These are phyloP conservation scores for Tortrix viridana DNA, from an alignment of 2,888 invertebrate species.

Conservation along the genomic window DNA sequence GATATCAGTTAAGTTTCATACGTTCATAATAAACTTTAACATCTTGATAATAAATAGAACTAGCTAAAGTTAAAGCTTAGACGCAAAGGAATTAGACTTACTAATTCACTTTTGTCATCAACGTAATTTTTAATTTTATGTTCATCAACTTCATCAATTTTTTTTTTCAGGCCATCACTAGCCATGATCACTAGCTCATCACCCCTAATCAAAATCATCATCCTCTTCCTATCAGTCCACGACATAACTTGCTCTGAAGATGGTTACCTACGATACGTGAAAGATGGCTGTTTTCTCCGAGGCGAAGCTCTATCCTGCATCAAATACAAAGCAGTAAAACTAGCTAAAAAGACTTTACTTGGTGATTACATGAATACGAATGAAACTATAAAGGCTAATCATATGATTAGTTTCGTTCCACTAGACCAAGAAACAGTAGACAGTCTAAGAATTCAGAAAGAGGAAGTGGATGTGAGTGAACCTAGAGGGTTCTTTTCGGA, in stretches of 20 bases:
- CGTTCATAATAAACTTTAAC: background rate
- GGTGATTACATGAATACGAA: constrained; percentile 62
- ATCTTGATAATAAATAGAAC: too few species aligned
- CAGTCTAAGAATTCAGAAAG: constrained; percentile 54
- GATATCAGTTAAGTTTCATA: constrained; percentile 37
- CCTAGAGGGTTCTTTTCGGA: constrained; percentile 71
- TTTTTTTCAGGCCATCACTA: constrained; percentile 17
- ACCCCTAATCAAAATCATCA: constrained; percentile 43
- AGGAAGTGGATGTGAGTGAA: constrained; percentile 51
- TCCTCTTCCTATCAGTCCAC: constrained; percentile 46
- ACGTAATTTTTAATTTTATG: too few species aligned
- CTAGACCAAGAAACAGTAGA: constrained; percentile 65
- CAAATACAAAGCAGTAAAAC: constrained; percentile 75
- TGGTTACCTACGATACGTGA: constrained; percentile 71
- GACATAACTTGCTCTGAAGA: constrained; percentile 56
- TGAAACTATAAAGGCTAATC: constrained; percentile 67
- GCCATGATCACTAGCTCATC: constrained; percentile 32
- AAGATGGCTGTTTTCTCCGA: constrained; percentile 71
- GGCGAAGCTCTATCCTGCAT: constrained; percentile 75
- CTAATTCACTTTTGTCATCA: too few species aligned
- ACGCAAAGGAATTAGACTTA: too few species aligned
- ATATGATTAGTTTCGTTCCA: constrained; percentile 70
- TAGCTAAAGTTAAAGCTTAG: too few species aligned
- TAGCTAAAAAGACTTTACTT: constrained; percentile 71
- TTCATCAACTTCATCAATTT: background rate